Evolutionary conservation across 2,797 vertebrate genomes (phyloP).

Genomic region (Pangasius mekongensis): DNA sequence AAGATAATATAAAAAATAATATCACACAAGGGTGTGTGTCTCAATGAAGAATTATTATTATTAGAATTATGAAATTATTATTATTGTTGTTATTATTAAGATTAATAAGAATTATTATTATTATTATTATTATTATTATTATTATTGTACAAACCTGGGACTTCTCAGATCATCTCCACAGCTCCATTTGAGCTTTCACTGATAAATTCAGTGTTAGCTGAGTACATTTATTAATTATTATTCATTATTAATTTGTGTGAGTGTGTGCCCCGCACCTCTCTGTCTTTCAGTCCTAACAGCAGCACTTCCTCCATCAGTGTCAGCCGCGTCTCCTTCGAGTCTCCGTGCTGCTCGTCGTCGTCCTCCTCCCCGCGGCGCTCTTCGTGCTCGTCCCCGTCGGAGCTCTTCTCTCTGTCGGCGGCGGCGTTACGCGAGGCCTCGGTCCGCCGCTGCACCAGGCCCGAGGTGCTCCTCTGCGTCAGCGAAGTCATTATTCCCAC

Average conservation of each 20-base stretch:
- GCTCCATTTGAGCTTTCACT: not conserved
- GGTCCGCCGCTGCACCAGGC: conserved; percentile 94
- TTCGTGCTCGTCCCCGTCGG: conserved; percentile 81
- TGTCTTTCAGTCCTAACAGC: conserved; percentile 94
- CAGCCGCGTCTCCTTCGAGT: conserved; percentile 93
- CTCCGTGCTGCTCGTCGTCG: conserved; percentile 86
- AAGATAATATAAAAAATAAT: too few species aligned
- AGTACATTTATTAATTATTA: not conserved
- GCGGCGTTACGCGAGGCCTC: conserved; percentile 89
- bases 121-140: not conserved
- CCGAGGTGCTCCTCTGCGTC: conserved; percentile 88
- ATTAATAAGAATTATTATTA: not conserved
- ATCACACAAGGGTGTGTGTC: not conserved
- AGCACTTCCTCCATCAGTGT: conserved; percentile 97
- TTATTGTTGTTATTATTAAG: not conserved
- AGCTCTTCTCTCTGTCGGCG: conserved; percentile 83
- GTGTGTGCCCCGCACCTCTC: conserved; percentile 81
- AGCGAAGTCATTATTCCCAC: conserved; percentile 82
- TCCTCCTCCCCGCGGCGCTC: conserved; percentile 85
- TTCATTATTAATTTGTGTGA: not conserved
- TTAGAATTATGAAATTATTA: too few species aligned
- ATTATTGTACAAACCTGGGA: not conserved
- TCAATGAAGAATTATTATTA: not conserved
- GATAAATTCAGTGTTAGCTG: not conserved
- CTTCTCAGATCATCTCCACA: not conserved